Evolutionary conservation across 2,113 vertebrate genomes (phyloP).

Genomic region (Peromyscus polionotus): DNA sequence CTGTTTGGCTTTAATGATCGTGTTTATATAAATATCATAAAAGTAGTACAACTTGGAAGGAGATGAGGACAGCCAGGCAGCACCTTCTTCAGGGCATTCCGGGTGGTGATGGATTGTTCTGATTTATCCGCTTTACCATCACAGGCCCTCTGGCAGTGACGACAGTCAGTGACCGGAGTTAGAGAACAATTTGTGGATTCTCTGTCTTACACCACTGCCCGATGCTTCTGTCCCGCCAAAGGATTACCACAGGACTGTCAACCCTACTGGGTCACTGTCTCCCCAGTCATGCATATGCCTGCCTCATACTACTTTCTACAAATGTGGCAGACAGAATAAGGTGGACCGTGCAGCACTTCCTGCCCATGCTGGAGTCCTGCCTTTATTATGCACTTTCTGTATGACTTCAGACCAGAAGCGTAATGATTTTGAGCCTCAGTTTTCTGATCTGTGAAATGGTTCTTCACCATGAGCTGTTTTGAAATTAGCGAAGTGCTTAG

Average conservation of each 20-base stretch:
- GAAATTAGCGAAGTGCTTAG: neutral
- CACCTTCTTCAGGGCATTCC: neutral
- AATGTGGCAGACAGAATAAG: neutral
- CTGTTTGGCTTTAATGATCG: slow-evolving; percentile 15
- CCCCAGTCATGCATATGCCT: neutral
- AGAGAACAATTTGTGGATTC: neutral
- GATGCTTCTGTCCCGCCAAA: neutral
- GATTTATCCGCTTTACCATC: neutral
- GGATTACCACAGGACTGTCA: neutral
- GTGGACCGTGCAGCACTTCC: neutral
- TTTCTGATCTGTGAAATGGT: neutral
- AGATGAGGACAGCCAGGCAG: neutral
- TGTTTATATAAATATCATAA: slow-evolving; percentile 56
- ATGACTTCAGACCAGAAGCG: neutral
- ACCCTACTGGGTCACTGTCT: neutral
- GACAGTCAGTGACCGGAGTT: neutral
- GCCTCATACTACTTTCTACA: neutral
- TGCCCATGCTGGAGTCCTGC: neutral
- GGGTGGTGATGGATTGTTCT: neutral
- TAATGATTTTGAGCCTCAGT: neutral
- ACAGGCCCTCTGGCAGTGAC: neutral
- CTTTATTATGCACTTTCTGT: neutral
- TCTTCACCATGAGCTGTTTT: neutral
- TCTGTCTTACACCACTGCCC: neutral
- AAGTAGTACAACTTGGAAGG: slow-evolving; percentile 28